These are phyloP conservation scores for Eublepharis macularius DNA, from an alignment of 2,113 vertebrate species.

Conservation along the genomic window DNA sequence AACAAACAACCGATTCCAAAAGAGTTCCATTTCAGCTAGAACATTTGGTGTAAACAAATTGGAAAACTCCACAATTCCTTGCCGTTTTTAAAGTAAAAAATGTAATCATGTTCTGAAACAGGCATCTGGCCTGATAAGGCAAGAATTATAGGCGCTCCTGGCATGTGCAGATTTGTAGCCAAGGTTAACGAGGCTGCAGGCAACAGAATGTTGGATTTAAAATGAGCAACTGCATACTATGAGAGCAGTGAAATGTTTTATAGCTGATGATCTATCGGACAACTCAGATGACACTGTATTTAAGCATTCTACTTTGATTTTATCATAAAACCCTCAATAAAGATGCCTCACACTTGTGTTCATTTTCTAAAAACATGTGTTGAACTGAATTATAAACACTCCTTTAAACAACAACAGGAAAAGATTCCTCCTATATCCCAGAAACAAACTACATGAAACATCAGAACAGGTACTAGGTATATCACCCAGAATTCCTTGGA, in stretches of 20 bases:
- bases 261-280: not conserved
- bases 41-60: too few species aligned
- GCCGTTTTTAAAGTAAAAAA: not conserved
- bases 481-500: too few species aligned
- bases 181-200: not conserved
- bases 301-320: not conserved
- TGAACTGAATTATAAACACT: not conserved
- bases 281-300: not conserved
- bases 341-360: not conserved
- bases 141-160: not conserved
- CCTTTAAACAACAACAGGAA: too few species aligned
- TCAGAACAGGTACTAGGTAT: not conserved
- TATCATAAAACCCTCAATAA: conserved; percentile 5
- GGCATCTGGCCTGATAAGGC: not conserved
- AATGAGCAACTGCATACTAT: not conserved
- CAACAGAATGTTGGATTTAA: not conserved
- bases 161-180: not conserved
- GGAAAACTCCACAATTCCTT: not conserved
- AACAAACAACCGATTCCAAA: not conserved
- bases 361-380: not conserved
- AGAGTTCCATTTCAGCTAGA: not conserved
- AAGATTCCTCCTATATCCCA: not conserved
- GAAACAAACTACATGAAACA: not conserved
- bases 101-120: not conserved
- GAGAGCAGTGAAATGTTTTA: not conserved